A percentile compares a stretch with the other conserved stretches of the same genome.
These are phyloP conservation scores for Trichomycterus rosablanca DNA, from an alignment of 2,113 vertebrate genomes.

Conservation along the genomic window DNA sequence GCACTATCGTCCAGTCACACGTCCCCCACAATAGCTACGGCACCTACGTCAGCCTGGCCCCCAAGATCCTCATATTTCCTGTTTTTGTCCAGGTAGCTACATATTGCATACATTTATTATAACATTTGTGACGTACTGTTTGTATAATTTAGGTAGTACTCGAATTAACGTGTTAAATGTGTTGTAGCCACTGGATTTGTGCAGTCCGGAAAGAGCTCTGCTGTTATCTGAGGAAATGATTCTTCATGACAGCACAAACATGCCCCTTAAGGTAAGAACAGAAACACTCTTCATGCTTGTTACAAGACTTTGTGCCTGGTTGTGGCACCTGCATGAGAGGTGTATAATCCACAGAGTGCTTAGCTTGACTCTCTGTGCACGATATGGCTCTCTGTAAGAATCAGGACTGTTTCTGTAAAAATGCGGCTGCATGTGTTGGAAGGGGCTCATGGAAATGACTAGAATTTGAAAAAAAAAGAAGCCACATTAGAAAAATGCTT, in stretches of 20 bases:
- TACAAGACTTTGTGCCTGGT: not conserved
- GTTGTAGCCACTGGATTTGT: slow-evolving; percentile 82
- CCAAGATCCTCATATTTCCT: slow-evolving; percentile 90
- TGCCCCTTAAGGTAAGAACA: slow-evolving; percentile 72
- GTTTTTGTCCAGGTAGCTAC: slow-evolving; percentile 84
- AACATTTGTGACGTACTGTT: not conserved
- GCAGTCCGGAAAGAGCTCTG: slow-evolving; percentile 79
- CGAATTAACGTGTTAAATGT: not conserved
- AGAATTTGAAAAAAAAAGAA: no score
- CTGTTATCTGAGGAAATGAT: slow-evolving; percentile 83
- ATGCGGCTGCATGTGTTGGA: no score
- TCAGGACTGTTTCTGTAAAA: no score
- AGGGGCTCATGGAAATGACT: no score
- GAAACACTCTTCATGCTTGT: not conserved
- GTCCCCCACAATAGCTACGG: slow-evolving; percentile 72
- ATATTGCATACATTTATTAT: not conserved
- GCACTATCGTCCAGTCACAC: slow-evolving; percentile 79
- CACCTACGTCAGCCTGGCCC: slow-evolving; percentile 74
- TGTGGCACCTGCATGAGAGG: not conserved
- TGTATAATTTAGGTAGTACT: not conserved
- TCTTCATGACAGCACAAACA: slow-evolving; percentile 75
- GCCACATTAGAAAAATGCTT: no score
- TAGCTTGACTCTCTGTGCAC: no score
- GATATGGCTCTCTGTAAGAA: no score
- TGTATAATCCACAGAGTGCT: no score